Evolutionary conservation across 2,113 vertebrate genomes (phyloP), one percentile per base, ranked within the genome.

Genomic region (Thermophis baileyi): DNA sequence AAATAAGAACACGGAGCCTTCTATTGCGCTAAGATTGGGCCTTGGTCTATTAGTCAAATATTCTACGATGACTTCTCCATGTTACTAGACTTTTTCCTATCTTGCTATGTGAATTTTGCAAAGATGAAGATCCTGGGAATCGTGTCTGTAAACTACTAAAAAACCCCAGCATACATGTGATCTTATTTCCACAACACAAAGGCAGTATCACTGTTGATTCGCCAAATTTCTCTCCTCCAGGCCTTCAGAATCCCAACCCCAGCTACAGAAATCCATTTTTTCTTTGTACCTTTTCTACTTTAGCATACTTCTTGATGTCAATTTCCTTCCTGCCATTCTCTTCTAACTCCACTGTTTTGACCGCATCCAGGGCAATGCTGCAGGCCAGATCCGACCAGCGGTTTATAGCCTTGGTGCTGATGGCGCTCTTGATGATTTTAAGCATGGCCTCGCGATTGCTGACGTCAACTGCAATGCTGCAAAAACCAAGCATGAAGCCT

Each of bases 241-340:
- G n/a, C n/a, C 74, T 55, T 47, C 35, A 88, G 18, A 27, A 53
- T 1, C n/a, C 7, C 74, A 44, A 47, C 20, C 54, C 81, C 8
- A 9, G 44, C 0, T 11, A 14, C 3, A 5, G 6, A 0, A 63
- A 2, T 0, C 25, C 46, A 2, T 69, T 60, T 60, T 0, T 0
- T 25, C 24, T n/a, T 35, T 0, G 87, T 97, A 98, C 99, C 98
- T 99, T 99, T 95, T 99, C 99, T 24, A 99, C 98, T 92, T 98
- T 99, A 90, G 99, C 99, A 0, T 99, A 99, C 85, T 99, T 99
- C 97, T 99, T 99, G 94, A 99, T 99, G 96, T 99, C 99, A 0
- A 99, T 99, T 95, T 99, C 99, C 90, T 98, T 99, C 40, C 98
- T 97, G 5, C 99, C 99, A 0, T 98, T 99, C 27, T 99, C 99